These are phyloP conservation scores for Sclerurus mexicanus DNA, from an alignment of 2,113 vertebrate species.

Conservation along the genomic window DNA sequence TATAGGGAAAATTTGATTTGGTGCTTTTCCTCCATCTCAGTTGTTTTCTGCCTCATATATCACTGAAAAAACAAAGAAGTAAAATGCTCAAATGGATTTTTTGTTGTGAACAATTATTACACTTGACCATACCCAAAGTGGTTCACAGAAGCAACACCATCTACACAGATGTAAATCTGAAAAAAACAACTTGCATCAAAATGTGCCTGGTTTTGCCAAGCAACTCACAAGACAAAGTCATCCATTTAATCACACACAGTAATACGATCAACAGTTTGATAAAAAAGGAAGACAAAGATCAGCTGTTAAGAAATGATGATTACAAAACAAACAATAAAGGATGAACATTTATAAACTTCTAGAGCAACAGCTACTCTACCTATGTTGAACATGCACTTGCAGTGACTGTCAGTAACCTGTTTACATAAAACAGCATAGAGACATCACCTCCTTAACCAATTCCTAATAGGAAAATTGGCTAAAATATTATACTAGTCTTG, in stretches of 20 bases:
- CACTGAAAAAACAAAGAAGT: neutral
- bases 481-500: neutral
- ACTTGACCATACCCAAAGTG: neutral
- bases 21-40: neutral
- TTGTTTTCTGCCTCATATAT: neutral
- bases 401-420: neutral
- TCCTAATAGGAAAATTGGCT: neutral
- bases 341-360: neutral
- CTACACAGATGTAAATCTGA: neutral
- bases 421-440: neutral
- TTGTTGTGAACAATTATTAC: neutral
- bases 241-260: neutral
- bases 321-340: neutral
- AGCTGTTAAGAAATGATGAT: neutral
- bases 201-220: neutral
- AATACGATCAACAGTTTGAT: neutral
- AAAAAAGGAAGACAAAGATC: neutral
- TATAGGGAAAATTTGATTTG: neutral
- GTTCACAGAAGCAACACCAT: neutral
- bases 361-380: neutral
- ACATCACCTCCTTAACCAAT: neutral
- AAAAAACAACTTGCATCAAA: neutral
- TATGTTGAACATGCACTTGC: neutral
- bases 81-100: neutral
- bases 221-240: neutral